Evolutionary conservation across 2,797 vertebrate species (phyloP).

Genomic region (Arnoldichthys spilopterus): DNA sequence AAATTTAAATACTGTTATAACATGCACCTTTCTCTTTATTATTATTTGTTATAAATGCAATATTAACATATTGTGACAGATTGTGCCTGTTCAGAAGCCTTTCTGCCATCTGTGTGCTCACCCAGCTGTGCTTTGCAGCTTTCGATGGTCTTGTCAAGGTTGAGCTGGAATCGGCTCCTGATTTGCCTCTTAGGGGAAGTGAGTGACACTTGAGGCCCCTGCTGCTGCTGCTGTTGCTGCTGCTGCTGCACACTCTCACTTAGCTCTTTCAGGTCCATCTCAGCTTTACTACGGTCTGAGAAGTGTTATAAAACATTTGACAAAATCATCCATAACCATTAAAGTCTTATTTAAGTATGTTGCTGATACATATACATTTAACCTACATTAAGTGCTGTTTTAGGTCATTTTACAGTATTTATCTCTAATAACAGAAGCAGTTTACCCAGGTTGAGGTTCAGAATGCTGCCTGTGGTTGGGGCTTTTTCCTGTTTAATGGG

Average conservation of each 20-base stretch:
- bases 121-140: slow-evolving; percentile 97
- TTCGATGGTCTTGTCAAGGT: slow-evolving; percentile 97
- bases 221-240: slow-evolving; percentile 71
- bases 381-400: background rate
- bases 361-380: too few relatives aligned
- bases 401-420: background rate
- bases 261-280: slow-evolving; percentile 97
- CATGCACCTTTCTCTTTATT: background rate
- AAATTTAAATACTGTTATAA: too few relatives aligned
- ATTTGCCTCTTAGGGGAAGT: slow-evolving; percentile 94
- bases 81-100: background rate
- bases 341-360: background rate
- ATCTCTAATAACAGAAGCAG: slow-evolving; percentile 20
- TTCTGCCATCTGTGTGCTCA: slow-evolving; percentile 65
- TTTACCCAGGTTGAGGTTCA: slow-evolving; percentile 97
- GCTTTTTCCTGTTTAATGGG: slow-evolving; percentile 88
- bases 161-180: slow-evolving; percentile 94
- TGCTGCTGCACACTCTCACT: slow-evolving; percentile 95
- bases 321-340: background rate
- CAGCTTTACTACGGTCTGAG: slow-evolving; percentile 95
- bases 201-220: slow-evolving; percentile 81
- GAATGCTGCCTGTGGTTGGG: slow-evolving; percentile 89
- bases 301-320: background rate
- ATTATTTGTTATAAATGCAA: background rate
- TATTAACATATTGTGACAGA: background rate